These are phyloP conservation scores for Chloebia gouldiae DNA, from an alignment of 2,113 vertebrate species.

Conservation along the genomic window DNA sequence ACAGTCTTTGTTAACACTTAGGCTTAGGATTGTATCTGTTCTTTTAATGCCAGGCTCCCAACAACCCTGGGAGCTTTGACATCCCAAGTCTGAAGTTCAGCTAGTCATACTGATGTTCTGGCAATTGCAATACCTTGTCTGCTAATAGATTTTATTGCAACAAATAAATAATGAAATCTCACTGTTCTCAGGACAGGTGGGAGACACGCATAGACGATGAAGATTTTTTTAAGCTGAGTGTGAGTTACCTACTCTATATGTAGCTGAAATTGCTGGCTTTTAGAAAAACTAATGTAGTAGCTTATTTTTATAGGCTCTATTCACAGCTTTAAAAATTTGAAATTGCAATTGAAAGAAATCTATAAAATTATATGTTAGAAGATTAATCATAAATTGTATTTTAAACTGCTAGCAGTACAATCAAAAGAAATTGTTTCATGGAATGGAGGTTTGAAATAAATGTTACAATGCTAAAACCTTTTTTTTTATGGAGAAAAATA, in stretches of 20 bases:
- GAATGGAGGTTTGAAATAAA: neutral
- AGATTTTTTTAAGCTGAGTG: neutral
- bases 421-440: neutral
- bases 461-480: neutral
- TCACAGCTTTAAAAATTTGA: neutral
- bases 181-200: accelerated
- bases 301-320: neutral
- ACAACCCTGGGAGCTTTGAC: constrained; percentile 9
- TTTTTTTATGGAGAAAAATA: neutral
- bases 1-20: constrained; percentile 71
- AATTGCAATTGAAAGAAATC: neutral
- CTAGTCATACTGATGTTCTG: neutral
- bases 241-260: neutral
- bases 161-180: neutral
- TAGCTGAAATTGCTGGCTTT: neutral
- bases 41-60: constrained; percentile 7
- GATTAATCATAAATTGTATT: neutral
- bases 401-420: neutral
- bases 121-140: neutral
- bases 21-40: constrained; percentile 54
- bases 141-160: neutral
- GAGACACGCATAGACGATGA: neutral
- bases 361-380: neutral
- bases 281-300: neutral
- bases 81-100: neutral